Evolutionary conservation across 1,140 invertebrate genomes (phyloP).

Genomic region (Nasonia vitripennis): DNA sequence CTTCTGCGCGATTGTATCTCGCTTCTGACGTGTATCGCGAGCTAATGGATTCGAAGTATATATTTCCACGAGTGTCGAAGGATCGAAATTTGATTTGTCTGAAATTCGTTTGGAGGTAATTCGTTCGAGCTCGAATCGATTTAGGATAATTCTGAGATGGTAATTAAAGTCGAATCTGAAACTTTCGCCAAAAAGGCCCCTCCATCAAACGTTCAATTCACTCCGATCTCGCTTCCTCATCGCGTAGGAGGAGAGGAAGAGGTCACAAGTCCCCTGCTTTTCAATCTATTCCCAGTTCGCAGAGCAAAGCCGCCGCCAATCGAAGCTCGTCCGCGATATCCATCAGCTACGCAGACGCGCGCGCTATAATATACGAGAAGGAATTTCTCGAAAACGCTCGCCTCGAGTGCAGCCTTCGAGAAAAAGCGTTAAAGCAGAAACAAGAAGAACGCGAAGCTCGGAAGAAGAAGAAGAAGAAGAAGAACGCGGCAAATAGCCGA

Average conservation of each 20-base stretch:
- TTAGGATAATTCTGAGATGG: too few relatives aligned
- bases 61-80: too few relatives aligned
- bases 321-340: neutral
- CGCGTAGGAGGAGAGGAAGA: too few relatives aligned
- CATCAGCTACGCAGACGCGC: neutral
- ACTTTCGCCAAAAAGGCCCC: too few relatives aligned
- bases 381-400: neutral
- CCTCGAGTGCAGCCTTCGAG: neutral
- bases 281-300: neutral
- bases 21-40: too few relatives aligned
- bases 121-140: too few relatives aligned
- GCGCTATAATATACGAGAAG: neutral
- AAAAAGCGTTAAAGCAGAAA: neutral
- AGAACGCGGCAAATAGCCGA: slow-evolving; percentile 19
- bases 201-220: too few relatives aligned
- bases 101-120: too few relatives aligned
- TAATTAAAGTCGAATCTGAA: too few relatives aligned
- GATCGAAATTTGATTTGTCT: too few relatives aligned
- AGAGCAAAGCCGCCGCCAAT: neutral
- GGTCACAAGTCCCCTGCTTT: neutral
- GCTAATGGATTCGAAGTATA: too few relatives aligned
- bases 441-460: neutral
- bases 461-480: neutral
- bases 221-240: too few relatives aligned
- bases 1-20: neutral